Base-by-base conservation (phyloP, 2,797 vertebrate genomes). In the Tadarida brasiliensis region DNA sequence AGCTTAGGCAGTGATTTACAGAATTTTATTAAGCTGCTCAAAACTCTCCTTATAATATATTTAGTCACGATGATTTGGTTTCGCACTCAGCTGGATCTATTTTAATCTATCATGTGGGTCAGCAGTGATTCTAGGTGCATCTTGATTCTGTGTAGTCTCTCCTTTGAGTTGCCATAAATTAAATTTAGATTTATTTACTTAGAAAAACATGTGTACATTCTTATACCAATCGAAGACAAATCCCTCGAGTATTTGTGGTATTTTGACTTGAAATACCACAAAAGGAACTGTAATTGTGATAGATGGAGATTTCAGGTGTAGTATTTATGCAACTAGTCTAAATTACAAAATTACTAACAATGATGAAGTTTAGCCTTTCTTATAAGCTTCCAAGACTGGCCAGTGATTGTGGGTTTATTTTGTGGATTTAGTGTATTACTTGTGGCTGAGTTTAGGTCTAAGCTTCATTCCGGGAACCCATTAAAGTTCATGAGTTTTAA, bases 181-280 rank as follows among this genome's bases (percentile, higher is more conserved):
- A 94, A 63, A 80, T 96, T 94, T 30, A 74, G 54, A 94, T 95
- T 78, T 92, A 88, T 73, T 90, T 95, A 63, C 81, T 86, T 68
- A 82, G 47, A 92, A 95, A 94, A 33, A 63, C 28, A 85, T 96
- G 56, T 11, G 1, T 0, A n/a, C 16, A 35, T 82, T 85, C 20
- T 7, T 87, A 12, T 76, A 15, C 2, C 59, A 73, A 94, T 24
- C 73, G n/a, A 76, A 88, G 86, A 5, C 24, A 76, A 57, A 7
- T 59, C 30, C 73, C 2, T 35, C 26, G 28, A 56, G 26, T 76
- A 30, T 97, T 63, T 86, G 39, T 24, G 6, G 1, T 44, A 24
- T 85, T 94, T 95, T 73, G 6, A 61, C 59, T 44, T 94, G 63
- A 91, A 94, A 83, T 19, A 35, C 67, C 33, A 11, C 49, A 61